A percentile compares a stretch with the other conserved stretches of the same genome.
Conservation (phyloP, 2,797 vertebrate genomes). For the Fistularia commersonii region DNA sequence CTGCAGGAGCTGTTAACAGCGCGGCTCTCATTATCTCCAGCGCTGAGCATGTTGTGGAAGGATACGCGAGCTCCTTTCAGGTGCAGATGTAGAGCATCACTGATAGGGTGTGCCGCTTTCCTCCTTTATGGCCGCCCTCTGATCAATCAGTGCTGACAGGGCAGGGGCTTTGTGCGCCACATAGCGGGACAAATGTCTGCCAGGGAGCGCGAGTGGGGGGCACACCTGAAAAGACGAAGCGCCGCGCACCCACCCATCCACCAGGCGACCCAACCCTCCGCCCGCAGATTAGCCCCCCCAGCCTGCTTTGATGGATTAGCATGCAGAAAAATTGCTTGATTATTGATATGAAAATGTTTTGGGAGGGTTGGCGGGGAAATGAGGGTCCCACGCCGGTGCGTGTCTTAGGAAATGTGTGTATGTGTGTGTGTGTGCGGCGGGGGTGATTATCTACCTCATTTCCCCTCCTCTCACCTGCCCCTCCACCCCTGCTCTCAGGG, state of each 20-base stretch:
- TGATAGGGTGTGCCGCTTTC: conserved; percentile 84
- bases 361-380: conserved; percentile 28
- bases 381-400: conserved; percentile 33
- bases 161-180: conserved; percentile 85
- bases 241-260: conserved; percentile 25
- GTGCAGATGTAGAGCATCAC: conserved; percentile 77
- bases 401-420: conserved; percentile 31
- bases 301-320: conserved; percentile 98
- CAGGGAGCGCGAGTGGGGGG: conserved; percentile 74
- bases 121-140: conserved; percentile 82
- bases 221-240: conserved; percentile 87
- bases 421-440: conserved; percentile 31
- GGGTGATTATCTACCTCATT: conserved; percentile 63
- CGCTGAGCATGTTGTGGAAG: conserved; percentile 77
- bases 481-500: conserved; percentile 59
- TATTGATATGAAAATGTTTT: conserved; percentile 99
- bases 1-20: conserved; percentile 74
- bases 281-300: conserved; percentile 89
- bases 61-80: conserved; percentile 71
- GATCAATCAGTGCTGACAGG: conserved; percentile 95
- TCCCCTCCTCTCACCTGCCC: conserved; percentile 73
- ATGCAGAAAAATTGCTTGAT: conserved; percentile 97
- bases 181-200: conserved; percentile 93
- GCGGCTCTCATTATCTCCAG: conserved; percentile 77
- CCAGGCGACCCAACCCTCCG: conserved; percentile 43